phyloP scores from a whole-genome alignment of 92 coral and sea anemone species.

The Nematostella vectensis region DNA sequence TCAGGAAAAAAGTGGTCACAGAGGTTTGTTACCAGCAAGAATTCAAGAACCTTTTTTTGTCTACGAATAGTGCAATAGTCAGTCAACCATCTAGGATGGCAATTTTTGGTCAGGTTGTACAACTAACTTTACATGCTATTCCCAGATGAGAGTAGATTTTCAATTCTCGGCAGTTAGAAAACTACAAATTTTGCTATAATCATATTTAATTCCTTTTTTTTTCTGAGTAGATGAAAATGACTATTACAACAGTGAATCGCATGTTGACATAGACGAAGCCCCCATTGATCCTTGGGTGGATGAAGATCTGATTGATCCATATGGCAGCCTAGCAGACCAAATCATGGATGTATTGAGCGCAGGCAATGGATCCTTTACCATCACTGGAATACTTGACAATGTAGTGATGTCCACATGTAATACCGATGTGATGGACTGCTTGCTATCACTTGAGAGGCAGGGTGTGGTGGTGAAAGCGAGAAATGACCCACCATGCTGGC shows the following conservation, averaged over 20 bases:
- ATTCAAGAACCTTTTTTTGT: no score
- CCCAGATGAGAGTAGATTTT: no score
- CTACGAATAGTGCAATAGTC: no score
- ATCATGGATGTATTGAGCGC: slow-evolving; percentile 17
- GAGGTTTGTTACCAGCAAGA: no score
- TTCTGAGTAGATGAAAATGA: not conserved
- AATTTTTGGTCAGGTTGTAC: no score
- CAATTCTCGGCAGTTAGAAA: not conserved
- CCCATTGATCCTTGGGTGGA: slow-evolving; percentile 12
- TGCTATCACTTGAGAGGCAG: slow-evolving; percentile 6
- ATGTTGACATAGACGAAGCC: not conserved
- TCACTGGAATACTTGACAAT: slow-evolving; percentile 12
- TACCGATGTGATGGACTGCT: slow-evolving; percentile 9
- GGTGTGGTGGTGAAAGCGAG: slow-evolving; percentile 5
- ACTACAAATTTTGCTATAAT: not conserved
- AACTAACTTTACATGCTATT: no score
- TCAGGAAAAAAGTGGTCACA: no score
- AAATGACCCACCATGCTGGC: slow-evolving; percentile 13
- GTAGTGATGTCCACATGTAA: slow-evolving; percentile 4
- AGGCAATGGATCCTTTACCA: slow-evolving; percentile 13
- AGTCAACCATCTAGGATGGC: no score
- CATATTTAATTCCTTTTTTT: not conserved
- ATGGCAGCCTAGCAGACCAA: slow-evolving; percentile 23
- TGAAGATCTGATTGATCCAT: slow-evolving; percentile 17
- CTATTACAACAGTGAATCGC: not conserved